Base-by-base conservation (phyloP, 2,113 vertebrate genomes). In the Gadus chalcogrammus region DNA sequence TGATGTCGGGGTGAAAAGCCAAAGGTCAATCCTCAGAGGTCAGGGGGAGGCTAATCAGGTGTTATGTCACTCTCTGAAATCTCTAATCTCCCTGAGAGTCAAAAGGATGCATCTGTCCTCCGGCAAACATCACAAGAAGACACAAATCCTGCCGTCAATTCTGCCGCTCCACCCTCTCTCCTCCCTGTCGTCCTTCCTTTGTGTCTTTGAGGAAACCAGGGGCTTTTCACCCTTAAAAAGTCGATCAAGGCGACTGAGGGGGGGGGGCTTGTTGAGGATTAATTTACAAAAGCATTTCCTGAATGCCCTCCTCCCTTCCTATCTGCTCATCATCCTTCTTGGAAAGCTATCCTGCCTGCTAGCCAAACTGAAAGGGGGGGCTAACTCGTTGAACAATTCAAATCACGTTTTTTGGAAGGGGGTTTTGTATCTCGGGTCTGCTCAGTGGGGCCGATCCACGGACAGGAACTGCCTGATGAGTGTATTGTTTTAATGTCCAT, bases 401-500 rank as follows among this genome's bases (percentile, higher is more conserved):
- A 89, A 90, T 86, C 85, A 85, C 72, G 73, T 53, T 82, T 79
- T 80, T 88, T 80, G 59, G 64, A 80, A 80, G 71, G 78, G 8
- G 42, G 42, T 48, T 48, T 48, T 48, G 42, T 13, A 48, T 13
- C 42, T 9, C 42, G 3, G 11, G 42, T 12, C 42, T 12, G 42
- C 42, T 48, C 42, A 48, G 83, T 83, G 82, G 82, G 70, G 61
- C 65, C 74, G 55, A 74, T 71, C 48, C 60, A 68, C 81, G 84
- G 88, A 84, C 86, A 86, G 81, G 78, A 85, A 72, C 72, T 64
- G 77, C 77, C 83, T 81, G 79, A 90, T 85, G 85, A 87, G 84
- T 87, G 81, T 90, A 88, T 91, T 89, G 88, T 87, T 90, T 91
- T 91, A 89, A 93, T 89, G 78, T 81, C 81, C 84, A 87, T 92